phyloP scores from a whole-genome alignment of 2,797 vertebrate species.

The Liasis olivaceus region DNA sequence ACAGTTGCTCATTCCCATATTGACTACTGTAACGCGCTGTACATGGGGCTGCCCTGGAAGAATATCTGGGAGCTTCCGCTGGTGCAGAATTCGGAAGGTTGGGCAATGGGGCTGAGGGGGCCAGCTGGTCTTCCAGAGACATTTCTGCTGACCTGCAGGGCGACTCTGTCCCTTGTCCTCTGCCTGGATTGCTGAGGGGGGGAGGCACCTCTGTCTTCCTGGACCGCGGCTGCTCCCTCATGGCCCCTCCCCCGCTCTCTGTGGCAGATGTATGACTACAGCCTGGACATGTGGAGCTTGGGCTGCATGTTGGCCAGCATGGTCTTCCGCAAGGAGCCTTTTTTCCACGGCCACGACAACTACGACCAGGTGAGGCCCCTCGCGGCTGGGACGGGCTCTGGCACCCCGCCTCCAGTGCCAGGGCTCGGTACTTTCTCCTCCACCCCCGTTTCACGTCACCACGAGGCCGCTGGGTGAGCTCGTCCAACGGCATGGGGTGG shows the following conservation, averaged over 20 bases:
- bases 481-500: too few relatives aligned
- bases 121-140: background rate
- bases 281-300: slow-evolving; percentile 88
- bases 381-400: rapidly evolving
- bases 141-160: background rate
- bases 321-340: slow-evolving; percentile 88
- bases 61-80: too few relatives aligned
- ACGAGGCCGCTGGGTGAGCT: too few relatives aligned
- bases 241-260: background rate
- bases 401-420: background rate
- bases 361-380: slow-evolving; percentile 80
- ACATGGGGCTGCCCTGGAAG: too few relatives aligned
- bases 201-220: rapidly evolving
- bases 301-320: slow-evolving; percentile 89
- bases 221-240: background rate
- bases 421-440: too few relatives aligned
- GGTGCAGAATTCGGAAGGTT: too few relatives aligned
- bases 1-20: too few relatives aligned
- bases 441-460: too few relatives aligned
- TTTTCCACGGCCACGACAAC: slow-evolving; percentile 88
- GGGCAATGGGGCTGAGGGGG: background rate
- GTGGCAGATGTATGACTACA: slow-evolving; percentile 86
- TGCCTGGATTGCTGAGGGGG: too few relatives aligned
- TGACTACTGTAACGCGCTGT: too few relatives aligned
- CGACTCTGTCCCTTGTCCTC: too few relatives aligned